Percentiles rank a stretch among this genome's conserved stretches.
Conservation (phyloP, 2,888 invertebrate genomes). For the Agriotes lineatus region DNA sequence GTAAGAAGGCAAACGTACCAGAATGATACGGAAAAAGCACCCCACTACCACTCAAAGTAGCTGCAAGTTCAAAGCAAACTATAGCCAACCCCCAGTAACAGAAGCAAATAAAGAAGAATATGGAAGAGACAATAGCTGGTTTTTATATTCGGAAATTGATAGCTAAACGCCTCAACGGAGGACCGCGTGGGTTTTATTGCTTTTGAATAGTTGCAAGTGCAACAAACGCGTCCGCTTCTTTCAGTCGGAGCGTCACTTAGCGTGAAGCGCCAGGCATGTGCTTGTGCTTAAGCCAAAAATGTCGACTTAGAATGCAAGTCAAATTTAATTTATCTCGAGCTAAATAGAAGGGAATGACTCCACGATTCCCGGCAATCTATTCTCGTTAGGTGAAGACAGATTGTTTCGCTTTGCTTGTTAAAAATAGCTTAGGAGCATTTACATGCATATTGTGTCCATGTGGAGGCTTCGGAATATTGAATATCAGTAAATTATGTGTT, state of each 20-base stretch:
- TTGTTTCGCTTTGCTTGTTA: conserved; percentile 45
- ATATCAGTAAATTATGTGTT: conserved; percentile 18
- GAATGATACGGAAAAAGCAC: no score
- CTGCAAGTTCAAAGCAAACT: no score
- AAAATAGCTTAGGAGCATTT: conserved; percentile 46
- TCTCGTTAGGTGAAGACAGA: conserved; percentile 46
- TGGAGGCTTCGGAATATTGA: conserved; percentile 15
- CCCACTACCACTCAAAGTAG: no score
- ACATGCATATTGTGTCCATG: conserved; percentile 24
- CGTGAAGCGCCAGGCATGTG: conserved; percentile 17
- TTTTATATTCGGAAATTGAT: neutral
- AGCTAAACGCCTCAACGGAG: no score
- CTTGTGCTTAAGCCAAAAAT: conserved; percentile 21
- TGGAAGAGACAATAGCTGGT: no score
- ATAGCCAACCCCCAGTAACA: no score
- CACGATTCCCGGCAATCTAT: conserved; percentile 46
- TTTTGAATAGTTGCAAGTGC: neutral
- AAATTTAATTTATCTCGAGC: conserved; percentile 37
- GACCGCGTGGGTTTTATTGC: conserved; percentile 18
- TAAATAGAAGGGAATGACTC: conserved; percentile 47
- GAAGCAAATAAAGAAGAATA: no score
- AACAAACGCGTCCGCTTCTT: conserved; percentile 24
- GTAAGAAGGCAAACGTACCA: no score
- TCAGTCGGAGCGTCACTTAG: conserved; percentile 15
- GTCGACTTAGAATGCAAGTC: conserved; percentile 26